Evolutionary conservation across 1,140 invertebrate genomes (phyloP).

Genomic region (Limonius californicus): DNA sequence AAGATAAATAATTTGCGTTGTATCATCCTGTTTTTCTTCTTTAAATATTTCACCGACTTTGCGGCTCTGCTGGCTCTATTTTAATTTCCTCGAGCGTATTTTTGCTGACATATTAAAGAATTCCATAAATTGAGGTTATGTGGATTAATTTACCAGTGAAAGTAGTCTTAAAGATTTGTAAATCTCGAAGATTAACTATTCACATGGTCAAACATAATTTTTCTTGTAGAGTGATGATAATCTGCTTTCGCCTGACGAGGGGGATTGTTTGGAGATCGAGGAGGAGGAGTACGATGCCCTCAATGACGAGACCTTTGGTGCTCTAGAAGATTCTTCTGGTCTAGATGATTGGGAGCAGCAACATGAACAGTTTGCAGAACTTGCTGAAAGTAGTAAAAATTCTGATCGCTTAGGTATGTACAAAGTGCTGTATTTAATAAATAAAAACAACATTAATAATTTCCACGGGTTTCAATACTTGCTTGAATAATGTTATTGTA

Average conservation of each 20-base stretch:
- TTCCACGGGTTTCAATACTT: too few species aligned
- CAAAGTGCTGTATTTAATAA: too few species aligned
- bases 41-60: background rate
- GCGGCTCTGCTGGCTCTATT: too few species aligned
- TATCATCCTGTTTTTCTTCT: background rate
- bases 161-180: too few species aligned
- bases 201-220: background rate
- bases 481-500: too few species aligned
- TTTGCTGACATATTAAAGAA: too few species aligned
- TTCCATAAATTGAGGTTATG: too few species aligned
- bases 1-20: conserved; percentile 1
- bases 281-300: conserved; percentile 85
- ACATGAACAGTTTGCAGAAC: conserved; percentile 63
- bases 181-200: background rate
- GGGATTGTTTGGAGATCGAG: conserved; percentile 62
- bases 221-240: conserved; percentile 38
- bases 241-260: conserved; percentile 49
- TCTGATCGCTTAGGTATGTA: conserved; percentile 42
- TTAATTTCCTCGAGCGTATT: too few species aligned
- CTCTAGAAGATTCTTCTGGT: conserved; percentile 53
- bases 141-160: too few species aligned
- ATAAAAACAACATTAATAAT: too few species aligned
- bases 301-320: conserved; percentile 87
- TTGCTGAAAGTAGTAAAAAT: conserved; percentile 52
- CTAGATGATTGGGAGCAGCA: conserved; percentile 70